Conservation (phyloP, 2,888 invertebrate genomes). For the Chrysotoxum bicinctum region DNA sequence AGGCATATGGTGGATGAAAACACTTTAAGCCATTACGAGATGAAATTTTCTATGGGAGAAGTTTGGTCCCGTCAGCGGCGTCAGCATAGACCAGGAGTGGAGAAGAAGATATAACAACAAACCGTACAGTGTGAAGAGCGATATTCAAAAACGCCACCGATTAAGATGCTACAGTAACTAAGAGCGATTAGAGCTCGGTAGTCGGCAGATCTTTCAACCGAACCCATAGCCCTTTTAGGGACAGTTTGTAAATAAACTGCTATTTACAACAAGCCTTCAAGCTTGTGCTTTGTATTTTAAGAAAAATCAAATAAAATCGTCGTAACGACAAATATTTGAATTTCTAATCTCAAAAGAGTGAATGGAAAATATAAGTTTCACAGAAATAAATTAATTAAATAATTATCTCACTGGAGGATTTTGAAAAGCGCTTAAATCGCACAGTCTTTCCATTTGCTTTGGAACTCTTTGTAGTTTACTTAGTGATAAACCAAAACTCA, state of each 20-base stretch:
- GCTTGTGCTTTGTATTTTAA: not conserved
- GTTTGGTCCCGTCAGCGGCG: too few relatives aligned
- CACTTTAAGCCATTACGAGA: too few relatives aligned
- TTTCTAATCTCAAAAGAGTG: not conserved
- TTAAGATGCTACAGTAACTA: too few relatives aligned
- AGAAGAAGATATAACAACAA: too few relatives aligned
- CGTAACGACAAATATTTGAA: not conserved
- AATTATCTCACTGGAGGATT: constrained; percentile 1
- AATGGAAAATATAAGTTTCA: not conserved
- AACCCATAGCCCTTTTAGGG: too few relatives aligned
- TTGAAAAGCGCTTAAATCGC: not conserved
- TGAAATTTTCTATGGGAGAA: too few relatives aligned
- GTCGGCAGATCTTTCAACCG: too few relatives aligned
- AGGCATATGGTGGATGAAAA: too few relatives aligned
- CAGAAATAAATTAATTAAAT: not conserved
- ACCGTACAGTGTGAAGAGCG: too few relatives aligned
- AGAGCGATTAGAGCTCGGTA: too few relatives aligned
- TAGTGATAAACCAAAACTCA: not conserved
- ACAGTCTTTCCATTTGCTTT: not conserved
- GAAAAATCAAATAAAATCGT: not conserved
- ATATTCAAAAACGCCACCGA: too few relatives aligned
- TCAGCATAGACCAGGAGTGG: too few relatives aligned
- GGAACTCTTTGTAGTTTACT: not conserved
- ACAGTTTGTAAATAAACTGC: not conserved
- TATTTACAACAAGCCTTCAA: not conserved